Base-by-base conservation (phyloP, 2,888 invertebrate genomes). In the Petrolisthes manimaculis region DNA sequence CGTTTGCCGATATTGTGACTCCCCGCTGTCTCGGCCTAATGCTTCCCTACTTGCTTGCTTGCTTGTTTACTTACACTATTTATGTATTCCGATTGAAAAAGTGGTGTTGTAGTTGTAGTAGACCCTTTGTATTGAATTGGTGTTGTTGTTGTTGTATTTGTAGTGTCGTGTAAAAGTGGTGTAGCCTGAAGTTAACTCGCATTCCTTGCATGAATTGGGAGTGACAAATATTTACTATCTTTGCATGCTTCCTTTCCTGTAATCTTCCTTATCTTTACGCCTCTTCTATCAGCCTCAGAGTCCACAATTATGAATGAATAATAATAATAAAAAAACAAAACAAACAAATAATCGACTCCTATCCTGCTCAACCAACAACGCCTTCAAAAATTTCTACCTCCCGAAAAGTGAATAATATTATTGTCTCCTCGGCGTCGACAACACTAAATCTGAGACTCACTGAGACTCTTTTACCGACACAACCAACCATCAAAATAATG, bases 211-310 rank as follows among this genome's bases (percentile, higher is more conserved):
- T 61, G 67, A 61, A 14, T 4, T 9, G 2, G 71, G 71, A 12
- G 61, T 61, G 61, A 61, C 61, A 2, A 61, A 61, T 9, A 37
- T 1, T 37, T 37, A 2, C 37, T 37, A 37, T 37, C 37, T 37
- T 37, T 75, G 75, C 75, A 24, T 75, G 75, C 75, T 75, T 12
- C 9, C 14, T 75, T 75, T 37, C 21, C 37, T 21, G 12, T 78
- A 6, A 51, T 4, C 9, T 51, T 53, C 51, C 53, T 51, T 78
- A 12, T 78, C 53, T 53, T n/a, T 4, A 6, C n/a, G 79, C 21
- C 55, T 79, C 21, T n/a, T 82, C 12, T 37, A 56, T 18, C 67
- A 21, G 81, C 81, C 81, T 82, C 80, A 81, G 24, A 21, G 80
- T 81, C 81, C 67, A 24, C 81, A 21, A 24, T 24, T 14, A 82